phyloP scores from a whole-genome alignment of 1,140 invertebrate genomes.

The Pissodes strobi region DNA sequence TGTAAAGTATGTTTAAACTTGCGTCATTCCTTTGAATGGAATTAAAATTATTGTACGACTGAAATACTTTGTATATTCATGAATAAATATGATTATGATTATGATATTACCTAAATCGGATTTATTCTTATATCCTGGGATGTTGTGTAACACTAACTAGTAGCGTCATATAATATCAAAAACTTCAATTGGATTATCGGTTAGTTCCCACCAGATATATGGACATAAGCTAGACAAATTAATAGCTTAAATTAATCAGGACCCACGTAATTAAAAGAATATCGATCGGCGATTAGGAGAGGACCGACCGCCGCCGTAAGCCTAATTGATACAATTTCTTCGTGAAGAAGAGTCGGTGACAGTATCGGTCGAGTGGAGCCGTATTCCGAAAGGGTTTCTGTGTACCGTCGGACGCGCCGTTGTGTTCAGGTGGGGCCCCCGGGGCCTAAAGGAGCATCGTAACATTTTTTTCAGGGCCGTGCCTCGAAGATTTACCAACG shows the following conservation, averaged over 20 bases:
- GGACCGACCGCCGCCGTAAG: conserved; percentile 39
- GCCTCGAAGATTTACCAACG: no score
- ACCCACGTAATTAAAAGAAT: conserved; percentile 18
- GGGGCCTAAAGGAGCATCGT: background rate
- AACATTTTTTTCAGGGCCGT: background rate
- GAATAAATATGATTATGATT: no score
- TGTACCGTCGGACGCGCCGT: conserved; percentile 50
- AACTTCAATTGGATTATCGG: no score
- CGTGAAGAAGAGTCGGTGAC: conserved; percentile 35
- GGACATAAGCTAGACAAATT: conserved; percentile 12
- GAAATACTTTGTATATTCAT: no score
- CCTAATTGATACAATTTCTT: conserved; percentile 52
- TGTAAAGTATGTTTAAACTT: no score
- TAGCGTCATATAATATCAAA: no score
- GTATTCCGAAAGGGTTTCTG: conserved; percentile 52
- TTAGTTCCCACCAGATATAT: background rate
- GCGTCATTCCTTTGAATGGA: no score
- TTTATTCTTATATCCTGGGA: no score
- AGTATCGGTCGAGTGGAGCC: conserved; percentile 48
- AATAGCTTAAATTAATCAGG: conserved; percentile 25
- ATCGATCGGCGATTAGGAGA: conserved; percentile 14
- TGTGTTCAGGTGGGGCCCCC: conserved; percentile 17
- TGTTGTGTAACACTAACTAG: no score
- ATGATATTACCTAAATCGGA: no score
- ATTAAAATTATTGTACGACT: no score